Base-by-base conservation (phyloP, 37 sponge, comb jelly and placozoan species). In the Ianthella basta region DNA sequence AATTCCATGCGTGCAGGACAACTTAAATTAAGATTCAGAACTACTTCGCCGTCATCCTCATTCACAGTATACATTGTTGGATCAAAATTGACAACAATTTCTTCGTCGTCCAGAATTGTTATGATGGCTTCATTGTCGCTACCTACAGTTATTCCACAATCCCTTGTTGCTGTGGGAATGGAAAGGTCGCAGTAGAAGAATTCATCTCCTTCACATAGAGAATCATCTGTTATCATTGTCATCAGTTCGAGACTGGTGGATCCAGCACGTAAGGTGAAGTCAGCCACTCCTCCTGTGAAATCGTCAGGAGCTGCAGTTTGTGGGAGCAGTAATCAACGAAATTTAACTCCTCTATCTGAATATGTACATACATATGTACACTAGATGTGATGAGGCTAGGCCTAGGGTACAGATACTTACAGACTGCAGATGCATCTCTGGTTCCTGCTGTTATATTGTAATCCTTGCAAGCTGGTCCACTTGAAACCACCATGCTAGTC, bases 61-160 rank as follows among this genome's bases (percentile, higher is more conserved):
- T 13, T 24, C 19, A 83, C 82, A 0, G 55, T 54, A 35, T 83
- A 84, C 24, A 16, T 30, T 35, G 70, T 14, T 44, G 32, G 39
- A 0, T 15, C 59, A 67, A 88, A 88, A 4, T 66, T 38, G 0
- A 84, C 72, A 16, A 40, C 54, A 1, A 61, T n/a, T 59, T 50
- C 30, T 66, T 74, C 29, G 66, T 79, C 79, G 66, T 83, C 80
- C 65, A 79, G 80, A 21, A 88, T 88, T 8, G 70, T 83, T 5
- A 83, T 40, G 19, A 12, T 41, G 19, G 88, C 56, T 79, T 55
- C 57, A n/a, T 59, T 73, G 53, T 53, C 38, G 0, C 23, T 33
- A 79, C 80, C 84, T 30, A n/a, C 27, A 36, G 19, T 53, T 21
- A 79, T 81, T 19, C 73, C 27, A 23, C 10, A 0, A 29, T 53